Percentiles rank a stretch among this genome's conserved stretches.
Conservation (phyloP, 1,140 invertebrate genomes). For the Portunus trituberculatus region DNA sequence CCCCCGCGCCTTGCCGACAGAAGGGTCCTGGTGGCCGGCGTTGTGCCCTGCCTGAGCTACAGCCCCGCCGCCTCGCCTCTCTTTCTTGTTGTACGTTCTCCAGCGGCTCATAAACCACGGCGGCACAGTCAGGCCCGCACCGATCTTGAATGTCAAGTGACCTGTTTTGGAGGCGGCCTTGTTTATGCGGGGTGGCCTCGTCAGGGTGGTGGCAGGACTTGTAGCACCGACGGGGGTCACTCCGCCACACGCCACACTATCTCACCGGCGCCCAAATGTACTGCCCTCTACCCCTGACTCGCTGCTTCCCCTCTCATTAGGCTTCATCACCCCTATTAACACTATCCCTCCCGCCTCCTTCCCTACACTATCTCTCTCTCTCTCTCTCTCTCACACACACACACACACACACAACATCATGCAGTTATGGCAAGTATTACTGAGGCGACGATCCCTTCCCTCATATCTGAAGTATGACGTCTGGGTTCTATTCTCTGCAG, state of each 20-base stretch:
- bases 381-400: too few relatives aligned
- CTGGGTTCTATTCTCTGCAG: too few relatives aligned
- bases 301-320: neutral
- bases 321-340: neutral
- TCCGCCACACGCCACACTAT: neutral
- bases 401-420: too few relatives aligned
- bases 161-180: slow-evolving; percentile 18
- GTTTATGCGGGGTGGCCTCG: slow-evolving; percentile 31
- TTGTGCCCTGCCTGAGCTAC: slow-evolving; percentile 37
- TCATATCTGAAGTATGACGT: too few relatives aligned
- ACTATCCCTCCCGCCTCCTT: neutral
- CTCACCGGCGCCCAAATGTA: neutral
- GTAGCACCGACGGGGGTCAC: neutral
- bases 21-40: neutral
- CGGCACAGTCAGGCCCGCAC: neutral
- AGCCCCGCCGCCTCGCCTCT: neutral
- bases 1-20: neutral
- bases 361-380: neutral
- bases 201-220: neutral
- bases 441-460: too few relatives aligned
- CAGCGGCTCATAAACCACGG: slow-evolving; percentile 34
- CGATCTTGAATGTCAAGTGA: slow-evolving; percentile 40
- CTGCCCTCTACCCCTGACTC: neutral
- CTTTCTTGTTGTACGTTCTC: slow-evolving; percentile 44
- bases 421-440: too few relatives aligned